Percentiles rank a stretch among this genome's conserved stretches.
Evolutionary conservation across 2,888 invertebrate genomes (phyloP).

Genomic region (Ptilodon capucinus): DNA sequence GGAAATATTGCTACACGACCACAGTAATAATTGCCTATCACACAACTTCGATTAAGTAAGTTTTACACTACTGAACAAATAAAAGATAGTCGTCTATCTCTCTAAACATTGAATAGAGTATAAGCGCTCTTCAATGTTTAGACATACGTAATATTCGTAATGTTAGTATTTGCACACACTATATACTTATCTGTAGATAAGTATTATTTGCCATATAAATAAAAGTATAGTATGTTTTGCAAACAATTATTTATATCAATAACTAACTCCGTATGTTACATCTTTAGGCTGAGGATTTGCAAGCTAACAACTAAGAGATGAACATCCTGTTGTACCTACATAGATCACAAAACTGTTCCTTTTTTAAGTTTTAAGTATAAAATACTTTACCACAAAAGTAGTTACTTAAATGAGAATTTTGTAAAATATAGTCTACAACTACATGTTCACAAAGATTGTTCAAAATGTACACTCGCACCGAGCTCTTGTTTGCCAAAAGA

Average conservation of each 20-base stretch:
- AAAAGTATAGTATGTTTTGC: background rate
- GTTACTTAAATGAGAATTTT: no score
- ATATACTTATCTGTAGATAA: background rate
- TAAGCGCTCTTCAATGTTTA: no score
- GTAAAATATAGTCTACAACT: background rate
- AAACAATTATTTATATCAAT: background rate
- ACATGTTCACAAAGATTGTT: background rate
- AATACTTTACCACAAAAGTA: no score
- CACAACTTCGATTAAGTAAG: no score
- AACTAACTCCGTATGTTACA: background rate
- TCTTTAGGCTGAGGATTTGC: no score
- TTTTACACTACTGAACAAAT: background rate
- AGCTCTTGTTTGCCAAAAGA: slow-evolving; percentile 62
- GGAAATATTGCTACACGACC: no score
- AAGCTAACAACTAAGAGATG: no score
- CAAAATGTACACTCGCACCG: slow-evolving; percentile 13
- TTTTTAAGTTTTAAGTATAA: no score
- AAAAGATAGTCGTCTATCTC: background rate
- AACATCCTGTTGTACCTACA: no score
- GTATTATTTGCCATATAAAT: background rate
- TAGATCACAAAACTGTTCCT: no score
- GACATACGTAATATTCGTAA: background rate
- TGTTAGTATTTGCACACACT: background rate
- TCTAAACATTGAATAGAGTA: no score
- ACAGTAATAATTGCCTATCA: no score